A percentile compares a stretch with the other conserved stretches of the same genome.
Evolutionary conservation across 2,888 invertebrate species (phyloP).

Genomic region (Dasypogon diadema): DNA sequence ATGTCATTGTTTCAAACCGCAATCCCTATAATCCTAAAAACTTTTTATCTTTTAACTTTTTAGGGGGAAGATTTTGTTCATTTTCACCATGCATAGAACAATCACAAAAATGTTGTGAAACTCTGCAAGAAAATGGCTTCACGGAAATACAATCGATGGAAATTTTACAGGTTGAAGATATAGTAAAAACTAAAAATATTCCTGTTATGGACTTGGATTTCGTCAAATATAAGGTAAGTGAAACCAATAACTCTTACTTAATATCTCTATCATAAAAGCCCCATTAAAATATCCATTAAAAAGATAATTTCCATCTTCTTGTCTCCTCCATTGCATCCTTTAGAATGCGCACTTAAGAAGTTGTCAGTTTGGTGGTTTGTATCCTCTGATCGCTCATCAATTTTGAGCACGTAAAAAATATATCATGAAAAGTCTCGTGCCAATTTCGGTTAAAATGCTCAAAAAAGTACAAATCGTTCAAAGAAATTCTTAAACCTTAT

Average conservation of each 20-base stretch:
- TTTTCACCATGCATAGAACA: conserved; percentile 99
- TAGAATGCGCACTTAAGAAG: background rate
- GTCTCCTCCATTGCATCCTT: background rate
- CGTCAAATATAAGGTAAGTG: conserved; percentile 75
- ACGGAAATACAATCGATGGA: conserved; percentile 89
- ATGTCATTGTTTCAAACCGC: too few species aligned
- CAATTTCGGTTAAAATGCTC: background rate
- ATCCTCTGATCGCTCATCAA: background rate
- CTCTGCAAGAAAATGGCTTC: conserved; percentile 81
- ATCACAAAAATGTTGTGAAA: conserved; percentile 88
- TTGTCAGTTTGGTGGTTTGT: background rate
- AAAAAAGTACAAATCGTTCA: background rate
- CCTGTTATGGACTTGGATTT: conserved; percentile 79
- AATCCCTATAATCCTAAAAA: background rate
- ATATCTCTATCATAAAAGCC: background rate
- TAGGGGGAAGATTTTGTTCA: conserved; percentile 94
- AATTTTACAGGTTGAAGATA: conserved; percentile 83
- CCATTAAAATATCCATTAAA: background rate
- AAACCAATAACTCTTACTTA: background rate
- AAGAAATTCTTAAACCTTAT: background rate
- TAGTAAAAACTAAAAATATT: conserved; percentile 76
- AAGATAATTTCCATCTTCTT: background rate
- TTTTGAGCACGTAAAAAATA: background rate
- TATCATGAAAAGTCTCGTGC: background rate
- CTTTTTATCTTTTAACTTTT: conserved; percentile 7